Conservation (phyloP, 2,113 vertebrate species). For the Callionymus lyra region DNA sequence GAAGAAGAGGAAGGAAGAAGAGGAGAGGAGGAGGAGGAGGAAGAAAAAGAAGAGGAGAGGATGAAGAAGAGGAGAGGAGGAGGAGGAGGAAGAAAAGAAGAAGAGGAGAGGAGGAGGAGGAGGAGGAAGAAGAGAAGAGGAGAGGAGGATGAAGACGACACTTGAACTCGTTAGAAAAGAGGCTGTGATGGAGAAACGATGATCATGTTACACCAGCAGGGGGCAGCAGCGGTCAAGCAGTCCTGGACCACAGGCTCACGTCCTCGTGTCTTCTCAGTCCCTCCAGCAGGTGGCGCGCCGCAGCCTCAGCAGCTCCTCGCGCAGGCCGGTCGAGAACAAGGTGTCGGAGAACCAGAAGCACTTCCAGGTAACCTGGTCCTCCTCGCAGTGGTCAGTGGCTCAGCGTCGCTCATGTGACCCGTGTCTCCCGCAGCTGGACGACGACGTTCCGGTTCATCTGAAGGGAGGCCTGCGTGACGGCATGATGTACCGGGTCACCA, state of each 20-base stretch:
- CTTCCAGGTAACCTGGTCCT: conserved; percentile 79
- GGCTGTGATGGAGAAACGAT: too few relatives aligned
- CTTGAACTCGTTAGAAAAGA: too few relatives aligned
- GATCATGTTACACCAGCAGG: neutral
- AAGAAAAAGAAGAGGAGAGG: too few relatives aligned
- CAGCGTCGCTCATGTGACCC: too few relatives aligned
- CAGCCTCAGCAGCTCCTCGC: conserved; percentile 69
- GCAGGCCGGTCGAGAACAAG: conserved; percentile 70
- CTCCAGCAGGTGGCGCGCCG: conserved; percentile 74
- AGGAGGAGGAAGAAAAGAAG: neutral
- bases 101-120: accelerated
- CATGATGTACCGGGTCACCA: conserved; percentile 76
- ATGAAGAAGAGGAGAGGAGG: too few relatives aligned
- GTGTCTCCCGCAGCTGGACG: conserved; percentile 71
- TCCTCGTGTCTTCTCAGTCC: conserved; percentile 41
- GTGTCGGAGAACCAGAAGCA: conserved; percentile 78
- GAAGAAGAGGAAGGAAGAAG: too few relatives aligned
- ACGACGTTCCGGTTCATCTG: conserved; percentile 82
- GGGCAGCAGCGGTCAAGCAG: neutral
- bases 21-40: too few relatives aligned
- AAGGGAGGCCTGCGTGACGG: conserved; percentile 76
- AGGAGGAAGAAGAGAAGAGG: conserved; percentile 4
- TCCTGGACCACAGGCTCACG: neutral
- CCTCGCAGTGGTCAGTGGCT: too few relatives aligned
- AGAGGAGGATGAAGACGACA: neutral